Conservation (phyloP, 2,797 vertebrate genomes). For the Rachycentron canadum region DNA sequence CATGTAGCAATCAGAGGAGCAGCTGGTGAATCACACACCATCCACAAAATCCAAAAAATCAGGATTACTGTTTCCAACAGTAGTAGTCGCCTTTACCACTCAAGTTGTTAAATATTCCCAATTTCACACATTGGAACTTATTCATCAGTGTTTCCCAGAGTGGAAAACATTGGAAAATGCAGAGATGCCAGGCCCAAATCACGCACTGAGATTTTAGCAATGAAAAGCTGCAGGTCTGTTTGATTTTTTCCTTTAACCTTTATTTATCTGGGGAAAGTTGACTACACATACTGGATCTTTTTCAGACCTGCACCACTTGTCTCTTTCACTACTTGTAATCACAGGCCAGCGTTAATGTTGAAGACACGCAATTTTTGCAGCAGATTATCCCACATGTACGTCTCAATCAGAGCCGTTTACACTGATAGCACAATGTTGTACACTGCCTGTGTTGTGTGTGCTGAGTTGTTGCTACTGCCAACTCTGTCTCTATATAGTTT, state of each 20-base stretch:
- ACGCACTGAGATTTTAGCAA: constrained; percentile 52
- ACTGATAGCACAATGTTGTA: too few species aligned
- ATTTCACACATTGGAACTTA: constrained; percentile 65
- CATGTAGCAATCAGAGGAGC: constrained; percentile 49
- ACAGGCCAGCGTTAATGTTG: not conserved
- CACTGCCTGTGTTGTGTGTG: too few species aligned
- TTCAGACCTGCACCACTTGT: constrained; percentile 10
- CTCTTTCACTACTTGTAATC: not conserved
- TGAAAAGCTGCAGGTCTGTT: constrained; percentile 50
- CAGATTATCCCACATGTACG: too few species aligned
- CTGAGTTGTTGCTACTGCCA: too few species aligned
- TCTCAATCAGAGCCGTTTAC: too few species aligned
- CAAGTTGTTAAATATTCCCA: constrained; percentile 64
- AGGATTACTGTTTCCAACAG: constrained; percentile 44
- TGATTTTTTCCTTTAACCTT: constrained; percentile 54
- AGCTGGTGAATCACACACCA: constrained; percentile 58
- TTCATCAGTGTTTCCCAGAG: constrained; percentile 65
- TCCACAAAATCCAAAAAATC: constrained; percentile 26
- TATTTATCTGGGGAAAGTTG: constrained; percentile 61
- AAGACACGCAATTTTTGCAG: not conserved
- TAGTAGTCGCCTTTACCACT: constrained; percentile 47
- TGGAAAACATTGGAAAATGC: constrained; percentile 65
- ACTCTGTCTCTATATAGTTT: too few species aligned
- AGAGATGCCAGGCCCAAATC: constrained; percentile 58
- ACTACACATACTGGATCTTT: constrained; percentile 30